Base-by-base conservation (phyloP, 2,888 invertebrate genomes). In the Adineta ricciae region DNA sequence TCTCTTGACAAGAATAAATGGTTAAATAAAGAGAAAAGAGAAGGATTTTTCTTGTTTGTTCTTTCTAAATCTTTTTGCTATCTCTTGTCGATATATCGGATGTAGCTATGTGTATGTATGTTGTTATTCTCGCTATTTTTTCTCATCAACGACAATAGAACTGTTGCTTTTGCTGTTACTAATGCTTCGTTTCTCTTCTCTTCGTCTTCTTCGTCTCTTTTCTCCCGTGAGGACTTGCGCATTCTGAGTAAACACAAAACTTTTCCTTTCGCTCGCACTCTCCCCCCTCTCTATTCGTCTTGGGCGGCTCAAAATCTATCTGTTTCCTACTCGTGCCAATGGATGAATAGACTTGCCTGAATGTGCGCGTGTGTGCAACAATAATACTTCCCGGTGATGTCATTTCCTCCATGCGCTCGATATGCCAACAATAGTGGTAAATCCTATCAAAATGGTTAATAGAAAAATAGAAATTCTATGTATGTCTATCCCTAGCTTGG, bases 61-160 rank as follows among this genome's bases (percentile, higher is more conserved):
- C 32, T 32, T 32, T 36, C 32, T 64, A 64, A 64, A 64, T 32
- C 64, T 64, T 64, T 32, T 16, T 27, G 7, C 64, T 64, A 64
- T 64, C 64, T 64, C 64, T 64, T 64, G 32, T 64, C 64, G 64
- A 19, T 64, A 16, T 64, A 64, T 64, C 27, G 64, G 32, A 46
- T 46, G 64, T 64, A 32, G 27, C 32, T 32, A 16, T 64, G 64
- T 56, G 19, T 50, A n/a, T 64, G 64, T 64, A n/a, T 64, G 64
- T 64, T 64, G 64, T 64, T 64, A 36, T 64, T 64, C 64, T 64
- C 64, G 64, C 64, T 16, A 64, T 64, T 64, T 64, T 64, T 64
- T 64, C 32, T 64, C 64, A 64, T 64, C 64, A 64, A 64, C 64
- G 64, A 64, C 64, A 64, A 64, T 64, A 3, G 64, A 19, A 32